Conservation (phyloP, 1,140 invertebrate genomes). For the Drosophila chauvacae region DNA sequence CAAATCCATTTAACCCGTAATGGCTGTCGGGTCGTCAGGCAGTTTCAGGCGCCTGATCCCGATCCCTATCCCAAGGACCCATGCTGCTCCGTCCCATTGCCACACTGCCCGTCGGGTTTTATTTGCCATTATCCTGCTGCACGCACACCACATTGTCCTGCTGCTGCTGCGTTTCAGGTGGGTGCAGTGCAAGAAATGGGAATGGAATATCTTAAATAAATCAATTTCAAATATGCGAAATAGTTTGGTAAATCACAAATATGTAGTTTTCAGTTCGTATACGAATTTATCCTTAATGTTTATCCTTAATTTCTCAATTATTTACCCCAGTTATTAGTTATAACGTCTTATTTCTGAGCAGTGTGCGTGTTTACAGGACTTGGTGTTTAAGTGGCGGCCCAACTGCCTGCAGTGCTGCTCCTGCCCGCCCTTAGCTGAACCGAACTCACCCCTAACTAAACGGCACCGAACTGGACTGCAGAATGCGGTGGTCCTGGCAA, state of each 20-base stretch:
- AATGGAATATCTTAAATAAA: not conserved
- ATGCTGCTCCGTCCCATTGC: slow-evolving; percentile 12
- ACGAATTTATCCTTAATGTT: no score
- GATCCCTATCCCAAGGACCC: not conserved
- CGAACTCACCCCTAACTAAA: slow-evolving; percentile 17
- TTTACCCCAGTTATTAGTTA: no score
- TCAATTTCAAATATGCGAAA: not conserved
- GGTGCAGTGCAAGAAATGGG: not conserved
- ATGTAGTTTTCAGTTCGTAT: fast-evolving
- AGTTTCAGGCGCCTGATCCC: slow-evolving; percentile 38
- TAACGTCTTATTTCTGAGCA: not conserved
- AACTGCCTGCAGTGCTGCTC: slow-evolving; percentile 11
- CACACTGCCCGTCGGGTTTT: slow-evolving; percentile 49
- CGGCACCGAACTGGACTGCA: slow-evolving; percentile 43
- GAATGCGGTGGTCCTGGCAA: slow-evolving; percentile 20
- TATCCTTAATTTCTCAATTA: not conserved
- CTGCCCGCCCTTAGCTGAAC: slow-evolving; percentile 23
- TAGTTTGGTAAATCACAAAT: no score
- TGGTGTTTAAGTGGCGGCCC: slow-evolving; percentile 56
- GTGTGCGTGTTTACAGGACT: slow-evolving; percentile 24
- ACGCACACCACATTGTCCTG: slow-evolving; percentile 46
- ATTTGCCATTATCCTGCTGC: slow-evolving; percentile 72
- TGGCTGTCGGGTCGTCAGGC: slow-evolving; percentile 52
- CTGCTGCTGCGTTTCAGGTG: slow-evolving; percentile 44
- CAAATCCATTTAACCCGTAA: slow-evolving; percentile 76